phyloP scores from a whole-genome alignment of 2,113 vertebrate genomes.

The Phocoena sinus region DNA sequence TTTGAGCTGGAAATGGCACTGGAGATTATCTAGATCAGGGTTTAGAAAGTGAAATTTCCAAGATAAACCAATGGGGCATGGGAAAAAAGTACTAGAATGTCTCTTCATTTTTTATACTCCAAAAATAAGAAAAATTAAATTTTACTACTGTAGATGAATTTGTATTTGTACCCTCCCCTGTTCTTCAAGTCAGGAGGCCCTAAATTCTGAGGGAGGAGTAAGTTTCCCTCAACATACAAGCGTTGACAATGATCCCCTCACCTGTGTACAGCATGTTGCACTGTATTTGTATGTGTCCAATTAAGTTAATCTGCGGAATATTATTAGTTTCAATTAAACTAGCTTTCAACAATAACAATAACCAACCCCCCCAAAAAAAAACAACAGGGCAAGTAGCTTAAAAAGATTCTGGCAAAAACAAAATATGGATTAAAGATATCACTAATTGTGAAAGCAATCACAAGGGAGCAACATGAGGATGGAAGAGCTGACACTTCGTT shows the following conservation, averaged over 20 bases:
- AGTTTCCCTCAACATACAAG: background rate
- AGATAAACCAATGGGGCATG: background rate
- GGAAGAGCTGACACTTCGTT: background rate
- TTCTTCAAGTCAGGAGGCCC: background rate
- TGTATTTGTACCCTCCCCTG: background rate
- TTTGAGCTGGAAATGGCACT: background rate
- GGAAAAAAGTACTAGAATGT: conserved; percentile 6
- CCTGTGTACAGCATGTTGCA: background rate
- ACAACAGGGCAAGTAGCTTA: background rate
- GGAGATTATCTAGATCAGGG: background rate
- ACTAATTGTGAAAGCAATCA: background rate
- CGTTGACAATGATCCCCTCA: background rate
- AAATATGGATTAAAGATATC: background rate
- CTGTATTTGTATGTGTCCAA: background rate
- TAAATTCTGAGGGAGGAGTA: background rate
- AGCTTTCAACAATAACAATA: background rate
- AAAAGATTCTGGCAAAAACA: background rate
- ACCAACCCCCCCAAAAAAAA: background rate
- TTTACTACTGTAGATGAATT: background rate
- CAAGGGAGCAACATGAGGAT: background rate
- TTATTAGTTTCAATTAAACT: background rate
- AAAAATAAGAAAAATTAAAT: background rate
- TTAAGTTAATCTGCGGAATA: background rate
- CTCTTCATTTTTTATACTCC: background rate
- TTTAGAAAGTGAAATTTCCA: conserved; percentile 37